Base-by-base conservation (phyloP, 2,888 invertebrate species). In the Drosophila basisetae region DNA sequence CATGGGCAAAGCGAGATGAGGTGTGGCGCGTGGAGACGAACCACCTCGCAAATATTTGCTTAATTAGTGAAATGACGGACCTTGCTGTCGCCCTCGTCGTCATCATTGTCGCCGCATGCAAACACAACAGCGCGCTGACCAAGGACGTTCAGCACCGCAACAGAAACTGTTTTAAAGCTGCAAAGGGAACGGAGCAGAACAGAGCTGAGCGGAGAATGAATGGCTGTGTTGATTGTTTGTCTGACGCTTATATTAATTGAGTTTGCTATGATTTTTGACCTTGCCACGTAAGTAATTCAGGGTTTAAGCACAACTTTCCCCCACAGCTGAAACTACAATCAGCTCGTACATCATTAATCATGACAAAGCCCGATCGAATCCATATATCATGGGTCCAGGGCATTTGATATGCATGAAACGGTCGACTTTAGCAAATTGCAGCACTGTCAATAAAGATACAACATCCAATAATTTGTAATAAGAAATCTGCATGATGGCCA, bases 11-110 rank as follows among this genome's bases (percentile, higher is more conserved):
- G 9, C 33, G 16, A n/a, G 49, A 28, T 13, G 47, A 2, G 47
- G 13, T 22, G 22, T 13, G 47, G 47, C 47, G 22, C 0, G 22
- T 1, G 16, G 4, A 16, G 22, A 41, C 10, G 49, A 73, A 55
- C 81, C 68, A 69, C 63, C 73, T 64, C 39, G 76, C 76, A 86
- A 90, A 89, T 91, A 89, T 89, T 91, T 91, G 89, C 89, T 83
- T 88, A 91, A 89, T 89, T 89, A 91, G 90, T 90, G 79, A 83
- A 88, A 90, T 88, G 80, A 75, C 73, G 76, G 71, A 78, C 77
- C 58, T 67, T 59, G 33, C 76, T 30, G 56, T 37, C n/a, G 39
- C 30, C 39, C 28, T 16, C 39, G 39, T 58, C 22, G 41, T 50
- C 74, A 58, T 54, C 73, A 68, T 61, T 68, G 69, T 62, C 65